These are phyloP conservation scores for Drosophila putrida DNA, from an alignment of 2,888 invertebrate genomes.

Conservation along the genomic window DNA sequence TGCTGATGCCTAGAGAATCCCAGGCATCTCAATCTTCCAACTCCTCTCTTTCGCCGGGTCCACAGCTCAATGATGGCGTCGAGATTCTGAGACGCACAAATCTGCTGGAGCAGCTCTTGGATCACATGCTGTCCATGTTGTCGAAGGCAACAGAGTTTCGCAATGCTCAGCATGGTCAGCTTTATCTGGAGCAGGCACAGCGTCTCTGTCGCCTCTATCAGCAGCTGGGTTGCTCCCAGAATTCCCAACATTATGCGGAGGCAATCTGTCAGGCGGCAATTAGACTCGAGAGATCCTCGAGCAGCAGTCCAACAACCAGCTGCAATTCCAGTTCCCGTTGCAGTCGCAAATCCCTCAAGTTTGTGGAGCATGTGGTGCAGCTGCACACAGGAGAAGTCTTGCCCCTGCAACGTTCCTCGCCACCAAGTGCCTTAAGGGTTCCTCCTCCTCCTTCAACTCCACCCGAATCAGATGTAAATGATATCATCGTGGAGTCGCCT, in stretches of 20 bases:
- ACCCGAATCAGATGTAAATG: neutral
- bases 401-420: constrained; percentile 36
- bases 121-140: constrained; percentile 90
- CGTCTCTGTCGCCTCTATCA: constrained; percentile 88
- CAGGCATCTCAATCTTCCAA: neutral
- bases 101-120: constrained; percentile 90
- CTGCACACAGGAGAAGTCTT: constrained; percentile 49
- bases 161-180: constrained; percentile 87
- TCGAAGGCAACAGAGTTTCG: constrained; percentile 88
- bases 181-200: constrained; percentile 90
- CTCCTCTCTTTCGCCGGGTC: neutral
- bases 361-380: constrained; percentile 69
- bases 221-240: constrained; percentile 86
- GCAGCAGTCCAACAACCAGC: constrained; percentile 83
- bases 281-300: constrained; percentile 85
- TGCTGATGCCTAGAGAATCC: constrained; percentile 78
- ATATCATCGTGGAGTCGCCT: neutral
- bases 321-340: constrained; percentile 17
- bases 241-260: constrained; percentile 87
- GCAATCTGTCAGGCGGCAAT: constrained; percentile 85
- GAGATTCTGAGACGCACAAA: constrained; percentile 88
- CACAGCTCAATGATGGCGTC: constrained; percentile 84
- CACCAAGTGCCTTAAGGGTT: constrained; percentile 14
- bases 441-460: neutral
- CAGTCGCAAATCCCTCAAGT: constrained; percentile 70